These are phyloP conservation scores for Stictocephala bisonia DNA, from an alignment of 2,888 invertebrate species.

Conservation along the genomic window DNA sequence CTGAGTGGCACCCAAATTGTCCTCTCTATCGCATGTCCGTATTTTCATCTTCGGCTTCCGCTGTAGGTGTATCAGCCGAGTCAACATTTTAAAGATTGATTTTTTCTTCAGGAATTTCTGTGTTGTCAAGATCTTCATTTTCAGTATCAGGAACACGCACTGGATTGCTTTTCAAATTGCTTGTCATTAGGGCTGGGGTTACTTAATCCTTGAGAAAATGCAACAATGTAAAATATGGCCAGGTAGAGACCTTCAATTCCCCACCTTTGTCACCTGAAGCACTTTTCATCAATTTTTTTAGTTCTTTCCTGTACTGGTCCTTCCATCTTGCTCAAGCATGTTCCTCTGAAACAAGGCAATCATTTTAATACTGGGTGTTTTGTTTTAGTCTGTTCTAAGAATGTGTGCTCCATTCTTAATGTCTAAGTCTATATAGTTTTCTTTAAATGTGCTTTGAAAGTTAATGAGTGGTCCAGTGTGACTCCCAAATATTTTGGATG, in stretches of 20 bases:
- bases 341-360: background rate
- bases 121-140: background rate
- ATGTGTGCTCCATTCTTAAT: too few relatives aligned
- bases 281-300: background rate
- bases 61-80: background rate
- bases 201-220: background rate
- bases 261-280: background rate
- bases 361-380: background rate
- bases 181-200: background rate
- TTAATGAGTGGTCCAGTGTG: too few relatives aligned
- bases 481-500: too few relatives aligned
- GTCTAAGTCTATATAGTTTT: too few relatives aligned
- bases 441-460: too few relatives aligned
- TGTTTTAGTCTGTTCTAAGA: too few relatives aligned
- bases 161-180: background rate
- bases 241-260: background rate
- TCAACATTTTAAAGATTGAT: background rate
- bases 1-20: background rate
- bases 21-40: too few relatives aligned
- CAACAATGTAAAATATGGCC: background rate
- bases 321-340: background rate
- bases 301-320: background rate
- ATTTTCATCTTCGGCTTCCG: background rate
- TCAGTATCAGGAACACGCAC: background rate
- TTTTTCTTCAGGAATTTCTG: background rate